Conservation (phyloP, 2,113 vertebrate species). For the Eubucco bourcierii region DNA sequence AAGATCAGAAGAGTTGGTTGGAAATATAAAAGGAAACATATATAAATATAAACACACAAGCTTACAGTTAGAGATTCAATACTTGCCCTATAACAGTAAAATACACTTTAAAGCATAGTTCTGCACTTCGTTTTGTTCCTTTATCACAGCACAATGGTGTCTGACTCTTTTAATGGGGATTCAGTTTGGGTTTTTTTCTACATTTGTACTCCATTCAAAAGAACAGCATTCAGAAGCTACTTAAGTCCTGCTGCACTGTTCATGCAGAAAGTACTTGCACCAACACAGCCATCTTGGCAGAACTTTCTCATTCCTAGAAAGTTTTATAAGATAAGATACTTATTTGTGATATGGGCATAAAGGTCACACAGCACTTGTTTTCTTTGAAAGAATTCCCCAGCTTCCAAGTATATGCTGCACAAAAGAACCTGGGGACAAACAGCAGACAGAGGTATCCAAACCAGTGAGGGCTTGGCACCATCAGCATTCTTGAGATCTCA, state of each 20-base stretch:
- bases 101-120: not conserved
- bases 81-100: not conserved
- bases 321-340: constrained; percentile 32
- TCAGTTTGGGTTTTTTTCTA: not conserved
- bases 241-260: not conserved
- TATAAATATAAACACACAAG: not conserved
- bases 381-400: not conserved
- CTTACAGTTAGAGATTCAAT: not conserved
- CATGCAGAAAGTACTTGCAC: not conserved
- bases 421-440: not conserved
- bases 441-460: not conserved
- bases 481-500: not conserved
- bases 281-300: not conserved
- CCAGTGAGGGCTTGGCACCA: not conserved
- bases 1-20: constrained; percentile 11
- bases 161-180: not conserved
- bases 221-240: not conserved
- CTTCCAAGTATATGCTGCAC: not conserved
- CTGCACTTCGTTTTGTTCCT: not conserved
- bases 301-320: constrained; percentile 40
- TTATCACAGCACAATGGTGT: not conserved
- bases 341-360: not conserved
- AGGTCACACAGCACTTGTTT: not conserved
- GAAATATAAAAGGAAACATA: not conserved
- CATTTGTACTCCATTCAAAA: not conserved